These are phyloP conservation scores for Acanthosoma haemorrhoidale DNA, from an alignment of 2,888 invertebrate genomes.

Conservation along the genomic window DNA sequence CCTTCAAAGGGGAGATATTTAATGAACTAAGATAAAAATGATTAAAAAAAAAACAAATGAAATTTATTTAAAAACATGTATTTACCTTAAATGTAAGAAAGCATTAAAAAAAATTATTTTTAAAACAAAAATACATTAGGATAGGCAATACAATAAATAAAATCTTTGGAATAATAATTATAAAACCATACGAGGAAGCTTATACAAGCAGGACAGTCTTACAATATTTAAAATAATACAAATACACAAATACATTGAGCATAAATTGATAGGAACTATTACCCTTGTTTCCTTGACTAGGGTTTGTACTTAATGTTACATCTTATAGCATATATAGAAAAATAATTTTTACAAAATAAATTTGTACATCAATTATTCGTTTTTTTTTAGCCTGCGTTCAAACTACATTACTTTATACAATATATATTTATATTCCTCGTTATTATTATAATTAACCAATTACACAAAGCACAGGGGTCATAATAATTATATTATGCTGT, in stretches of 20 bases:
- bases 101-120: background rate
- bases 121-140: background rate
- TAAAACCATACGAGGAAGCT: slow-evolving; percentile 6
- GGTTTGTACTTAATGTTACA: slow-evolving; percentile 27
- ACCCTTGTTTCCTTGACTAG: slow-evolving; percentile 23
- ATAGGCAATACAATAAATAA: slow-evolving; percentile 17
- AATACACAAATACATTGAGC: slow-evolving; percentile 18
- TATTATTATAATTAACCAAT: too few species aligned
- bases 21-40: background rate
- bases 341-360: slow-evolving; percentile 11
- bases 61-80: background rate
- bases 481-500: background rate
- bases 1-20: too few species aligned
- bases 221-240: slow-evolving; percentile 3
- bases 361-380: background rate
- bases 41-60: background rate
- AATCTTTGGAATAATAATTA: slow-evolving; percentile 20
- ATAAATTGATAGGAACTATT: slow-evolving; percentile 19
- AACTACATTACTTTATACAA: background rate
- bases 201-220: slow-evolving; percentile 16
- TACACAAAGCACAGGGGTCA: background rate
- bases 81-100: background rate
- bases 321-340: background rate
- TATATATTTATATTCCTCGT: too few species aligned
- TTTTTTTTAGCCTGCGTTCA: background rate